Evolutionary conservation across 2,113 vertebrate species (phyloP).

Genomic region (Mormyrus lacerda): DNA sequence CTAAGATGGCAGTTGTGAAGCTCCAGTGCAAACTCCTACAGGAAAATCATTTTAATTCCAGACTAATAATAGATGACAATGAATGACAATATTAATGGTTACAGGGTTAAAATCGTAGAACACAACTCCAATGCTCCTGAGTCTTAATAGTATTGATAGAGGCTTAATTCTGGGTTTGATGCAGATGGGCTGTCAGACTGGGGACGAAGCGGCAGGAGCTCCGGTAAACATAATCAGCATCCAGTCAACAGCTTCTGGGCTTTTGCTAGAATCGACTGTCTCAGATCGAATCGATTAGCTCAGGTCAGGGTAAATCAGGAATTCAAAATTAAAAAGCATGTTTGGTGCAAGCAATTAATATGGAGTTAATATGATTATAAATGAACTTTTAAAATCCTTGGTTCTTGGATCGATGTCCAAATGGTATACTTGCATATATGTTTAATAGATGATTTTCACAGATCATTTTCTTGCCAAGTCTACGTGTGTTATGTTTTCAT

Average conservation of each 20-base stretch:
- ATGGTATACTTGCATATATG: neutral
- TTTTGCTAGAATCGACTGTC: neutral
- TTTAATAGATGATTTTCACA: conserved; percentile 10
- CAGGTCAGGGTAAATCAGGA: neutral
- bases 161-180: neutral
- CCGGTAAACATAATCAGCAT: neutral
- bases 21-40: neutral
- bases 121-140: neutral
- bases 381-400: neutral
- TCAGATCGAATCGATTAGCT: conserved; percentile 4
- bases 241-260: neutral
- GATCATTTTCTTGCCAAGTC: neutral
- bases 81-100: neutral
- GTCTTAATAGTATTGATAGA: neutral
- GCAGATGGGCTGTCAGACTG: neutral
- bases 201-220: neutral
- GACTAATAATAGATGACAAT: neutral
- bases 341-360: neutral
- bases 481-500: neutral
- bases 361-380: neutral
- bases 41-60: neutral
- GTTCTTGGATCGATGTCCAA: neutral
- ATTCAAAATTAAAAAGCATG: neutral
- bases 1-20: neutral
- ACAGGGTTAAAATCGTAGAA: neutral